Percentiles rank a stretch among this genome's conserved stretches.
Conservation (phyloP, 2,113 vertebrate species). For the Trichomycterus rosablanca region DNA sequence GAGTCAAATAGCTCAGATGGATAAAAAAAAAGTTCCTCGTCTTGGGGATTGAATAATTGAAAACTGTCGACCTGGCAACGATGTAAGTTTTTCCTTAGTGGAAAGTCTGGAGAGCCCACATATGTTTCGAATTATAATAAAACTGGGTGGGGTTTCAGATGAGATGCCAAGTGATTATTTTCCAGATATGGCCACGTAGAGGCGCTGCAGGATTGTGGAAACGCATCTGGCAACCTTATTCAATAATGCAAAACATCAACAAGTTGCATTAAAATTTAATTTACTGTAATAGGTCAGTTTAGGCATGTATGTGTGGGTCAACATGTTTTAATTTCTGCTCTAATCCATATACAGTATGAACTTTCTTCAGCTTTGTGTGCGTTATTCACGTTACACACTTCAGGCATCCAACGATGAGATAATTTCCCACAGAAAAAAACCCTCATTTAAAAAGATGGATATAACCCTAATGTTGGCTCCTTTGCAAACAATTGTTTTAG, state of each 20-base stretch:
- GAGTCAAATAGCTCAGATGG: slow-evolving; percentile 42
- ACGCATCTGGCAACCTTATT: background rate
- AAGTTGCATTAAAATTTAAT: no score
- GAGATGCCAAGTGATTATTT: slow-evolving; percentile 38
- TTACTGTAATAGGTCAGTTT: no score
- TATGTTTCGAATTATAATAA: slow-evolving; percentile 68
- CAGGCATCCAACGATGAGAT: slow-evolving; percentile 36
- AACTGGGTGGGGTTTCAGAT: slow-evolving; percentile 26
- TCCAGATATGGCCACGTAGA: slow-evolving; percentile 47
- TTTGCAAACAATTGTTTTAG: no score
- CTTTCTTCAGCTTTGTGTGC: no score
- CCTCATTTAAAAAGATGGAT: background rate
- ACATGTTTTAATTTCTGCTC: no score
- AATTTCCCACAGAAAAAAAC: slow-evolving; percentile 20
- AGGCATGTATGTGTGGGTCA: no score
- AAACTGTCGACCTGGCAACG: slow-evolving; percentile 62
- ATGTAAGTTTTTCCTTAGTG: slow-evolving; percentile 55
- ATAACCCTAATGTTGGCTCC: no score
- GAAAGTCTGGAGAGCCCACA: slow-evolving; percentile 69
- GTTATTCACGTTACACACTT: no score
- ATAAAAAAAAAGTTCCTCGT: slow-evolving; percentile 44
- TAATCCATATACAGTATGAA: no score
- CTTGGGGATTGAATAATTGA: slow-evolving; percentile 41
- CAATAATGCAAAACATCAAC: no score
- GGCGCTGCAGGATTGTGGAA: slow-evolving; percentile 51